Base-by-base conservation (phyloP, 2,888 invertebrate species). In the Sinohyriopsis cumingii region DNA sequence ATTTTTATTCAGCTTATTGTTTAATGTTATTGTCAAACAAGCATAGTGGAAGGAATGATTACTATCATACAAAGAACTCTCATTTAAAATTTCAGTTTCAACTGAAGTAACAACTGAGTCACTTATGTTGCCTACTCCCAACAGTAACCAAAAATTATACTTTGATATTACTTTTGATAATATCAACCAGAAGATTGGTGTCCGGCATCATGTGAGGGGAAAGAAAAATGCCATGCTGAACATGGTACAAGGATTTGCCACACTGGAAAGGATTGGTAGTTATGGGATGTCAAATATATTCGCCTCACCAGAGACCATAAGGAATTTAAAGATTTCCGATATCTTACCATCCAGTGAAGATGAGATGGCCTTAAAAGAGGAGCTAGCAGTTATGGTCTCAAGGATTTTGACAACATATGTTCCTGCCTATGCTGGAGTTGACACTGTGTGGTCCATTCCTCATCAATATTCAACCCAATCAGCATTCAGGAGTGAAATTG, bases 181-280 rank as follows among this genome's bases (percentile, higher is more conserved):
- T 57, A 66, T 68, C 9, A 72, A 72, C 24, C 68, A 72, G 56
- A 72, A 72, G 56, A 55, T 64, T 55, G 65, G 68, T 15, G 67
- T 71, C 18, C 56, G 68, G 22, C 64, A 71, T 64, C 68, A 63
- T 61, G 28, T 56, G 9, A 4, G 72, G 18, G 65, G 63, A 56
- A 71, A 61, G 64, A 19, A 45, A 28, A 71, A 67, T 67, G 53
- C 20, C 19, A 45, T 61, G 25, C 55, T 67, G 55, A 67, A 67
- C 45, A 60, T 67, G 68, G 68, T 66, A 3, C 66, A 70, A 55
- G 66, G 61, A 33, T 70, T 61, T 70, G 65, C 66, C 22, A 56
- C 66, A 19, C 45, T 45, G 53, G 70, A 70, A 25, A 65, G 70
- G 53, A 28, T 63, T 62, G 45, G 15, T n/a, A 59, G 55, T 20